Evolutionary conservation across 2,113 vertebrate genomes (phyloP).

Genomic region (Hipposideros armiger): DNA sequence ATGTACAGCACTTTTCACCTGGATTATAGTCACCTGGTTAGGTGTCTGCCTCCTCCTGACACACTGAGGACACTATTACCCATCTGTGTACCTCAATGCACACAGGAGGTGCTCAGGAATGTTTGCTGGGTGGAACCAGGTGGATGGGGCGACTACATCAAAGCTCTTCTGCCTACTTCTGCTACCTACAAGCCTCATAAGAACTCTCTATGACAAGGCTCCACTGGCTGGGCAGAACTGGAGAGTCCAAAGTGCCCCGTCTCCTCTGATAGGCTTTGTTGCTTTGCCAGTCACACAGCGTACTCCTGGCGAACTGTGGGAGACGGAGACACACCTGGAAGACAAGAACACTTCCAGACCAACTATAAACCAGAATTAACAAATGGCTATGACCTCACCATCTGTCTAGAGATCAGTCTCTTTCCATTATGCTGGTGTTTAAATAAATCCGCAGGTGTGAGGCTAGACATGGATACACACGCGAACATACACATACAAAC

Average conservation of each 20-base stretch:
- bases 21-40: background rate
- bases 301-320: background rate
- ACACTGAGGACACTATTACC: background rate
- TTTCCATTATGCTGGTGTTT: background rate
- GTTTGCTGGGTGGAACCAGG: background rate
- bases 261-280: background rate
- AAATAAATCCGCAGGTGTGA: background rate
- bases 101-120: background rate
- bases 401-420: background rate
- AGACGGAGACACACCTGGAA: background rate
- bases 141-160: background rate
- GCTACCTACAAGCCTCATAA: background rate
- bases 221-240: background rate
- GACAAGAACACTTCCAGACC: background rate
- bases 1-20: background rate
- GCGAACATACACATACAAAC: rapidly evolving
- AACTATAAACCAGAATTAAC: background rate
- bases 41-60: background rate
- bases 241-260: background rate
- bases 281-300: background rate
- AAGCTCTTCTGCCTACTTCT: background rate
- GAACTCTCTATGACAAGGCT: background rate
- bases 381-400: background rate
- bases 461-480: background rate
- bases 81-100: background rate